Conservation (phyloP, 1,140 invertebrate species). For the Ceratoteleas bidentatus region DNA sequence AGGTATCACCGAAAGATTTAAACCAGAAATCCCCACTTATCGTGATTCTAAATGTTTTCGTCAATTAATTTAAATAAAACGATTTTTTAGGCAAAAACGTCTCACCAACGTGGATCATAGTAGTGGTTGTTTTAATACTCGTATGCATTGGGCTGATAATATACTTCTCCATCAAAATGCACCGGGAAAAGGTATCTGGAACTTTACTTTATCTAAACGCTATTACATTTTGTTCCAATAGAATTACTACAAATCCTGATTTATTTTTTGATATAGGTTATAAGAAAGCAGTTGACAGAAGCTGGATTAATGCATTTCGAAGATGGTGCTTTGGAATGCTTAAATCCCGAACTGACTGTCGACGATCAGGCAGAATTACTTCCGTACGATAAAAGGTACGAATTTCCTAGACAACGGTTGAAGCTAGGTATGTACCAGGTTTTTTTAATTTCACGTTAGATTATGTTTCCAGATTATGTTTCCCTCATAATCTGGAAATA, state of each 20-base stretch:
- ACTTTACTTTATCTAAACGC: too few species aligned
- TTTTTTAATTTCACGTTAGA: too few species aligned
- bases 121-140: constrained; percentile 81
- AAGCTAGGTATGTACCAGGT: constrained; percentile 86
- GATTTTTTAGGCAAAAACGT: constrained; percentile 65
- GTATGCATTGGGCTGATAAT: constrained; percentile 77
- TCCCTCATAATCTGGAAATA: too few species aligned
- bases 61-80: too few species aligned
- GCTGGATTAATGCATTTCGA: constrained; percentile 89
- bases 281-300: constrained; percentile 84
- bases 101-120: constrained; percentile 69
- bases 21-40: too few species aligned
- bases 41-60: too few species aligned
- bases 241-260: too few species aligned
- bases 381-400: constrained; percentile 94
- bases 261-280: constrained; percentile 71
- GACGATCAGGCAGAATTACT: constrained; percentile 95
- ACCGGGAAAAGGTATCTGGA: constrained; percentile 82
- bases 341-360: constrained; percentile 93
- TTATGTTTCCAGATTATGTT: too few species aligned
- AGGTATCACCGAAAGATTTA: constrained; percentile 63
- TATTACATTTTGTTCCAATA: constrained; percentile 16
- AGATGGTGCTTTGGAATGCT: constrained; percentile 88
- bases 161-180: constrained; percentile 82
- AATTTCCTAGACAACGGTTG: constrained; percentile 92